These are phyloP conservation scores for Illadopsis cleaveri DNA, from an alignment of 2,113 vertebrate genomes.

Conservation along the genomic window DNA sequence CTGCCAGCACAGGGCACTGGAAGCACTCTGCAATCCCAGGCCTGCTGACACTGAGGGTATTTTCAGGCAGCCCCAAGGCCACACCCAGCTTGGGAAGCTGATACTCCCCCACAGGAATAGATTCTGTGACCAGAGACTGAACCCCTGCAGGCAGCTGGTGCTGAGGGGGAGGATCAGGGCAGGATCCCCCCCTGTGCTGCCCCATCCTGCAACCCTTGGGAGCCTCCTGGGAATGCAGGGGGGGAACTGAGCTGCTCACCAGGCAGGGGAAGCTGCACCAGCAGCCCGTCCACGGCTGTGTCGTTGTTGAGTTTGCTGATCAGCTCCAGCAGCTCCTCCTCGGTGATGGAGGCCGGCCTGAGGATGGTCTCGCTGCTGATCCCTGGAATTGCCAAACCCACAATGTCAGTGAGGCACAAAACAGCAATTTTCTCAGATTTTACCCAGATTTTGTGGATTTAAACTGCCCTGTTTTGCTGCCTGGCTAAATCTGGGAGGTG, in stretches of 20 bases:
- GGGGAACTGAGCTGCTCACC: constrained; percentile 65
- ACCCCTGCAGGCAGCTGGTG: neutral
- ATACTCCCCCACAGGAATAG: neutral
- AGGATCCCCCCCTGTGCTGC: neutral
- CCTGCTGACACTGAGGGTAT: rapidly evolving
- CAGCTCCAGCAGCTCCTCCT: constrained; percentile 90
- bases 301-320: constrained; percentile 90
- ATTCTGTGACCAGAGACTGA: neutral
- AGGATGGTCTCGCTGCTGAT: constrained; percentile 95
- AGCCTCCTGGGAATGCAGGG: rapidly evolving
- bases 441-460: rapidly evolving
- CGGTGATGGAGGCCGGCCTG: constrained; percentile 82
- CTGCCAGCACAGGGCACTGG: neutral
- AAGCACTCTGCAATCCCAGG: neutral
- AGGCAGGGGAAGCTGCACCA: constrained; percentile 94
- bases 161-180: neutral
- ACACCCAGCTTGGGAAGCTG: neutral
- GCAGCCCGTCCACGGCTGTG: constrained; percentile 85
- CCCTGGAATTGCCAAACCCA: constrained; percentile 57
- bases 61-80: neutral
- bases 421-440: rapidly evolving
- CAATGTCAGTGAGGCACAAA: rapidly evolving
- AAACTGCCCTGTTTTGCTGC: rapidly evolving
- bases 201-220: neutral
- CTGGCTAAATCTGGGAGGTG: neutral